Percentiles rank a stretch among this genome's conserved stretches.
Evolutionary conservation across 2,113 vertebrate genomes (phyloP).

Genomic region (Pao palembangensis): DNA sequence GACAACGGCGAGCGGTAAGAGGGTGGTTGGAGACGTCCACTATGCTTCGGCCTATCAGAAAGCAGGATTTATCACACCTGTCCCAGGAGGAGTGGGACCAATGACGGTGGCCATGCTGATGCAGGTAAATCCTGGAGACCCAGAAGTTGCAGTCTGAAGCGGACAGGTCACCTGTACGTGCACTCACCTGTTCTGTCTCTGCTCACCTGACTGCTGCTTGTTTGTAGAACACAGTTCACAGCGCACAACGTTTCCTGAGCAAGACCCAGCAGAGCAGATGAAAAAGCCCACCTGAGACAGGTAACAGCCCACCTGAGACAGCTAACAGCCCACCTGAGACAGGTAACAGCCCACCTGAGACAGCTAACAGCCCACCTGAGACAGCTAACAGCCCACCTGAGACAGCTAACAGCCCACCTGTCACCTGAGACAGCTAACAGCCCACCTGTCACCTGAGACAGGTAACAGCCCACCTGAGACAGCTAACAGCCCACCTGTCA

Average conservation of each 20-base stretch:
- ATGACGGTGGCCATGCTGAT: constrained; percentile 99
- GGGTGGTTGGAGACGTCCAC: constrained; percentile 89
- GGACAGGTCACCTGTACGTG: background rate
- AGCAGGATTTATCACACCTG: constrained; percentile 89
- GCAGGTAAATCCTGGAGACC: constrained; percentile 85
- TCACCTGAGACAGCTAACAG: no score
- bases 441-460: no score
- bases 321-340: constrained; percentile 9
- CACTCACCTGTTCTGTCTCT: background rate
- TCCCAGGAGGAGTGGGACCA: constrained; percentile 94
- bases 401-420: no score
- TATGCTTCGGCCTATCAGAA: constrained; percentile 83
- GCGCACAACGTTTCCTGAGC: constrained; percentile 82
- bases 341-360: constrained; percentile 26
- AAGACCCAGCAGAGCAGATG: constrained; percentile 76
- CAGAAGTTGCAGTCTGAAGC: no score
- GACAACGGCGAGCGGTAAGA: constrained; percentile 80
- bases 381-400: no score
- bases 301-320: constrained; percentile 1
- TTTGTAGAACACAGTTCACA: constrained; percentile 89
- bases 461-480: no score
- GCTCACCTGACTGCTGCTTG: no score
- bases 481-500: no score
- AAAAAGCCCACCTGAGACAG: constrained; percentile 39
- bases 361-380: no score